Percentiles rank a stretch among this genome's conserved stretches.
Conservation (phyloP, 1,140 invertebrate genomes). For the Lordiphosa clarofinis region DNA sequence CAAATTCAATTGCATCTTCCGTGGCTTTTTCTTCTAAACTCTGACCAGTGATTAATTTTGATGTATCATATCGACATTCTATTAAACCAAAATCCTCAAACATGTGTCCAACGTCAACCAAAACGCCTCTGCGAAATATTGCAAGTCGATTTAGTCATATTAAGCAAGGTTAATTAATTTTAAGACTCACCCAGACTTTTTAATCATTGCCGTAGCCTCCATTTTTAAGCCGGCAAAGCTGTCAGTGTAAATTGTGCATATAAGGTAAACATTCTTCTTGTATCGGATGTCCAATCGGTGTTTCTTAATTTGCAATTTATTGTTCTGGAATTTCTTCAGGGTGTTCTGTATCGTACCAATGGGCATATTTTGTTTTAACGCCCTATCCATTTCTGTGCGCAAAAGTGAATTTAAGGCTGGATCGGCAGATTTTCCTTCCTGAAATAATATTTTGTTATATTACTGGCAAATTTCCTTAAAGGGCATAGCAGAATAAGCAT, state of each 20-base stretch:
- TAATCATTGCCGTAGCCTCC: constrained; percentile 78
- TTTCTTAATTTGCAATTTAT: constrained; percentile 57
- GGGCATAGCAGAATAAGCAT: too few relatives aligned
- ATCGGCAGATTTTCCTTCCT: constrained; percentile 81
- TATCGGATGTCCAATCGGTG: constrained; percentile 79
- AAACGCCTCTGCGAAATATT: constrained; percentile 30
- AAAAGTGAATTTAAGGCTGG: constrained; percentile 82
- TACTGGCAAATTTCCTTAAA: too few relatives aligned
- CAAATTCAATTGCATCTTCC: constrained; percentile 83
- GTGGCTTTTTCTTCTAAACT: constrained; percentile 81
- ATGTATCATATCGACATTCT: constrained; percentile 69
- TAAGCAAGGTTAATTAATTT: not conserved
- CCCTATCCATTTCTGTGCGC: constrained; percentile 82
- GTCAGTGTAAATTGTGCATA: constrained; percentile 66
- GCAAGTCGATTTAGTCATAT: not conserved
- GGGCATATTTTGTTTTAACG: constrained; percentile 83
- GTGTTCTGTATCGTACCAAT: constrained; percentile 81
- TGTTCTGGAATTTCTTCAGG: constrained; percentile 80
- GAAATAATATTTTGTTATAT: constrained; percentile 2
- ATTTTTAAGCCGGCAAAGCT: constrained; percentile 66
- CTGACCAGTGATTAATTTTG: constrained; percentile 24
- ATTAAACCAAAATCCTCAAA: constrained; percentile 82
- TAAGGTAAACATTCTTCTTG: constrained; percentile 54
- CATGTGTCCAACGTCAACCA: constrained; percentile 70
- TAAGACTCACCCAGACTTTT: constrained; percentile 80